These are phyloP conservation scores for Psittacula echo DNA, from an alignment of 2,797 vertebrate species.

Conservation along the genomic window DNA sequence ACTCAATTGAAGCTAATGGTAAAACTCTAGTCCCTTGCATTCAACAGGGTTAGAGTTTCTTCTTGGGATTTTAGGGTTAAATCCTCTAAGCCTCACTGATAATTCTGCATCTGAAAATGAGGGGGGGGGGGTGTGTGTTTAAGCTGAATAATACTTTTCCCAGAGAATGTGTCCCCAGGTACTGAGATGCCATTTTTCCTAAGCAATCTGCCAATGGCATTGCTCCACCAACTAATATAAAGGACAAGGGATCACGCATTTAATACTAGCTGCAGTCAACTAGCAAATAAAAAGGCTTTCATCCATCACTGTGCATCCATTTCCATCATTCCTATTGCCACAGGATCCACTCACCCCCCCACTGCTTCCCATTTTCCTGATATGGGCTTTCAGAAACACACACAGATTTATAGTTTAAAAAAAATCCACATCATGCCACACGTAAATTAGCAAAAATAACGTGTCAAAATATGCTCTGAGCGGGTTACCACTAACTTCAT, in stretches of 20 bases:
- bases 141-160: background rate
- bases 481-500: background rate
- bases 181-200: background rate
- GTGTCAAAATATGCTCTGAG: background rate
- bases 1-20: background rate
- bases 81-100: background rate
- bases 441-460: background rate
- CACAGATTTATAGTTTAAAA: background rate
- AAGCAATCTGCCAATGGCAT: background rate
- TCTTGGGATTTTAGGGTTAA: background rate
- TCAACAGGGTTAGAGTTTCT: background rate
- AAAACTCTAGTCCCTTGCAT: background rate
- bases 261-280: background rate
- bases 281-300: constrained; percentile 21
- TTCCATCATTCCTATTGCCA: background rate
- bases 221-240: background rate
- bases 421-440: background rate
- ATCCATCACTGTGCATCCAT: background rate
- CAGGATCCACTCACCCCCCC: background rate
- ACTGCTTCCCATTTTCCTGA: background rate
- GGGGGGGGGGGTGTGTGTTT: background rate
- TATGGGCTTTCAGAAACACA: background rate
- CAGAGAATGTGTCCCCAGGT: background rate
- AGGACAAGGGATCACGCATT: background rate
- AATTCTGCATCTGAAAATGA: background rate